These are phyloP conservation scores for Aphelinus certus DNA, from an alignment of 1,140 invertebrate species.

Conservation along the genomic window DNA sequence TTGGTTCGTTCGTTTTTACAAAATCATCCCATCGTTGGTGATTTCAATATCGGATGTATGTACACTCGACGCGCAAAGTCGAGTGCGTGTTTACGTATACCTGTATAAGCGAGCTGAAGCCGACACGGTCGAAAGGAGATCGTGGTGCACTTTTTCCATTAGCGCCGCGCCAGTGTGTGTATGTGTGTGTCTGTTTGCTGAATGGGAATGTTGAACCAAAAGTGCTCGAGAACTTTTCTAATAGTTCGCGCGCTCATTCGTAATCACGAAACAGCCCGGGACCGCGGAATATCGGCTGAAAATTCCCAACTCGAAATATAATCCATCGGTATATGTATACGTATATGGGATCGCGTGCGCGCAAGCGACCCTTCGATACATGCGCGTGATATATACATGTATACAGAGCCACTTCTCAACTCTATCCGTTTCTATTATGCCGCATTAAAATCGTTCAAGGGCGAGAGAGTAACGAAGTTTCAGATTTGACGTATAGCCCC, in stretches of 20 bases:
- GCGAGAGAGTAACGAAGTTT: too few relatives aligned
- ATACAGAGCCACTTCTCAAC: too few relatives aligned
- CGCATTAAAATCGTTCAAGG: too few relatives aligned
- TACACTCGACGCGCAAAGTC: too few relatives aligned
- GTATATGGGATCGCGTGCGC: slow-evolving; percentile 2
- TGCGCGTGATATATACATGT: too few relatives aligned
- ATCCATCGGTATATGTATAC: background rate
- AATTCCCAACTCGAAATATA: slow-evolving; percentile 16
- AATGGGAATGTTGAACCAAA: slow-evolving; percentile 32
- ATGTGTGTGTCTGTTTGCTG: slow-evolving; percentile 24
- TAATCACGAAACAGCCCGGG: slow-evolving; percentile 13
- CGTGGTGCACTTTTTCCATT: slow-evolving; percentile 28
- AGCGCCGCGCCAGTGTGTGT: background rate
- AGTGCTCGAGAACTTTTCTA: slow-evolving; percentile 37
- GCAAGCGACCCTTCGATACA: background rate
- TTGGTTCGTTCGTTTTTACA: too few relatives aligned
- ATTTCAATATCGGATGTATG: too few relatives aligned
- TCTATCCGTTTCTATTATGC: too few relatives aligned
- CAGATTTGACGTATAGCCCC: background rate
- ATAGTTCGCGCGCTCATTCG: slow-evolving; percentile 10
- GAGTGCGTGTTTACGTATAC: too few relatives aligned
- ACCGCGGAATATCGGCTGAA: slow-evolving; percentile 9
- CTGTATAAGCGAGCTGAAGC: too few relatives aligned
- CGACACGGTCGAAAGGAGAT: too few relatives aligned
- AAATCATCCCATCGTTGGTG: too few relatives aligned